These are phyloP conservation scores for Poicephalus gulielmi DNA, from an alignment of 2,113 vertebrate genomes.

Conservation along the genomic window DNA sequence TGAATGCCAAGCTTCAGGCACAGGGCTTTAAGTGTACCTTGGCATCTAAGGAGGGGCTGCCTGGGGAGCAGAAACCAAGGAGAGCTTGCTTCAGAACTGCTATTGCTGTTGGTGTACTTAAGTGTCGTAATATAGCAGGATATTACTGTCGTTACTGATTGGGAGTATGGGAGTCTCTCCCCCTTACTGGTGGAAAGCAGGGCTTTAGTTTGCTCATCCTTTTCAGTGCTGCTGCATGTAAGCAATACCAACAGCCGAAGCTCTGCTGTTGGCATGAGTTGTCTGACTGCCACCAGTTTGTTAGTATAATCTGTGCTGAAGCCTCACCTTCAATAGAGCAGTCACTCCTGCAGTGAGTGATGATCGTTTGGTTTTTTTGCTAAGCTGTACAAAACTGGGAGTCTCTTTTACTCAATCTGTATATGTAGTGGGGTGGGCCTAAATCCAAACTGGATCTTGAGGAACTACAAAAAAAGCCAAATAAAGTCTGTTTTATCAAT, in stretches of 20 bases:
- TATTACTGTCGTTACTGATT: neutral
- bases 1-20: constrained; percentile 15
- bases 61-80: neutral
- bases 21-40: neutral
- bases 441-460: neutral
- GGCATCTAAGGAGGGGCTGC: neutral
- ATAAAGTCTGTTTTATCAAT: neutral
- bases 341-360: neutral
- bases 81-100: neutral
- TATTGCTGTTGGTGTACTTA: neutral
- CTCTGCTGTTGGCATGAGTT: neutral
- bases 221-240: neutral
- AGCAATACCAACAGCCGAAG: neutral
- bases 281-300: neutral
- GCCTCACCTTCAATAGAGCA: neutral
- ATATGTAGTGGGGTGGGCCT: neutral
- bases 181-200: neutral
- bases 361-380: neutral
- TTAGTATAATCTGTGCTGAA: neutral
- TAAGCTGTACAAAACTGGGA: neutral
- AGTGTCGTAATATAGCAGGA: fast-evolving
- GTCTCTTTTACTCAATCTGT: neutral
- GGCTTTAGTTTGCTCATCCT: neutral
- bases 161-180: neutral
- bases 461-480: neutral